Percentiles rank a stretch among this genome's conserved stretches.
Conservation (phyloP, 2,888 invertebrate species). For the Capitulum mitella region DNA sequence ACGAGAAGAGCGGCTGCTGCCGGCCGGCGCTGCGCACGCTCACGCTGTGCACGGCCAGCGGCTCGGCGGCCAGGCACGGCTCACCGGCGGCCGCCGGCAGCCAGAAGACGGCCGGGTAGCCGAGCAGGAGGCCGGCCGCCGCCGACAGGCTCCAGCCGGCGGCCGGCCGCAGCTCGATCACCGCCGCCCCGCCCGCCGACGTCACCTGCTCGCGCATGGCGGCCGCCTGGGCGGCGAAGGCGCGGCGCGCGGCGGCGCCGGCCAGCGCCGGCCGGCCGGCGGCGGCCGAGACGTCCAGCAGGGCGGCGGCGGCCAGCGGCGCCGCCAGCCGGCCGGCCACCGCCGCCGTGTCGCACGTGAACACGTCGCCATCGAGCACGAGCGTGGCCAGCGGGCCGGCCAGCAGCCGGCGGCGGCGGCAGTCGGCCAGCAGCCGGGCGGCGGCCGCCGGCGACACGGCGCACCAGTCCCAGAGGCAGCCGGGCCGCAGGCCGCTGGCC, state of each 20-base stretch:
- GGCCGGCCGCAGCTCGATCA: neutral
- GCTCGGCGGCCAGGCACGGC: slow-evolving; percentile 24
- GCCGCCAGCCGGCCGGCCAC: neutral
- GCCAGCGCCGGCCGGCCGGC: neutral
- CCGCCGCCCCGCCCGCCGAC: slow-evolving; percentile 12
- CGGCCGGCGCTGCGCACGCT: neutral
- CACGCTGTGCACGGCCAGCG: neutral
- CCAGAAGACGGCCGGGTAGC: slow-evolving; percentile 43
- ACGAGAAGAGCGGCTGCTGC: neutral
- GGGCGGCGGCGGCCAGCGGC: neutral
- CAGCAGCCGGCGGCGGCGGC: slow-evolving; percentile 32
- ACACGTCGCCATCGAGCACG: slow-evolving; percentile 36
- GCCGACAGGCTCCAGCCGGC: slow-evolving; percentile 40
- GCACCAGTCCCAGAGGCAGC: slow-evolving; percentile 40
- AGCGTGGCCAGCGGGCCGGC: slow-evolving; percentile 35
- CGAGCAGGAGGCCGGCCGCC: slow-evolving; percentile 40
- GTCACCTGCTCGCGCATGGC: slow-evolving; percentile 31
- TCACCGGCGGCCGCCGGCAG: slow-evolving; percentile 29
- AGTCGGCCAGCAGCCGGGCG: slow-evolving; percentile 27
- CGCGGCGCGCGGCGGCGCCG: neutral
- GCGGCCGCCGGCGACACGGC: slow-evolving; percentile 33
- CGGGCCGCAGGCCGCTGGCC: slow-evolving; percentile 38
- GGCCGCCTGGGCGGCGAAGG: neutral
- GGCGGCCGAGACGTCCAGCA: neutral
- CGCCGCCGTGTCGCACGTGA: slow-evolving; percentile 25